A percentile compares a stretch with the other conserved stretches of the same genome.
These are phyloP conservation scores for Neodontobutis hainanensis DNA, from an alignment of 2,113 vertebrate species.

Conservation along the genomic window DNA sequence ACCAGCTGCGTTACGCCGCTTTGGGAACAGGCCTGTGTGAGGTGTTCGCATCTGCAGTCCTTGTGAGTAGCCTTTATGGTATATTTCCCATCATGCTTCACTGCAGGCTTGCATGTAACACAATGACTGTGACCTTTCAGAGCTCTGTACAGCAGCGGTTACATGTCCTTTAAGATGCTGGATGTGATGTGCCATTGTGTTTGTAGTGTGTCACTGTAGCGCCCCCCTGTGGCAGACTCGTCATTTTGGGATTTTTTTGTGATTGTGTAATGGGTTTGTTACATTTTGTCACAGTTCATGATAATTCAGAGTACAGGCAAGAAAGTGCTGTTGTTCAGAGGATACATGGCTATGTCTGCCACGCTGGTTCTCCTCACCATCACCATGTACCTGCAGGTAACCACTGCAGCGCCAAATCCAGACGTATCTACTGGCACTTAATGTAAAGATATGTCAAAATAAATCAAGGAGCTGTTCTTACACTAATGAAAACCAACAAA, in stretches of 20 bases:
- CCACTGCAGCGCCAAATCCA: background rate
- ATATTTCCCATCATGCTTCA: background rate
- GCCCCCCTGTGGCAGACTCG: conserved; percentile 38
- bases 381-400: conserved; percentile 80
- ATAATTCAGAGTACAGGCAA: conserved; percentile 78
- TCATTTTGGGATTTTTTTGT: background rate
- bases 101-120: background rate
- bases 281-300: conserved; percentile 71
- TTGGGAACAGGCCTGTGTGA: conserved; percentile 81
- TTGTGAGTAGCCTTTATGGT: conserved; percentile 72
- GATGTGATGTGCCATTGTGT: too few relatives aligned
- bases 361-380: conserved; percentile 77
- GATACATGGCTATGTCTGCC: conserved; percentile 72
- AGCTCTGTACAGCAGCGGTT: background rate
- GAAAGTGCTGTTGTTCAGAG: conserved; percentile 73
- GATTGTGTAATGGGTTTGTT: background rate
- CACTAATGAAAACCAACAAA: background rate
- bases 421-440: too few relatives aligned
- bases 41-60: conserved; percentile 67
- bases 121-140: background rate
- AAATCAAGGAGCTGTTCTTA: conserved; percentile 15
- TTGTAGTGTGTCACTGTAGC: conserved; percentile 15
- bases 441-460: background rate
- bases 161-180: background rate
- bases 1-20: conserved; percentile 74